Percentiles rank a stretch among this genome's conserved stretches.
These are phyloP conservation scores for Gambusia holbrooki DNA, from an alignment of 2,113 vertebrate genomes.

Conservation along the genomic window DNA sequence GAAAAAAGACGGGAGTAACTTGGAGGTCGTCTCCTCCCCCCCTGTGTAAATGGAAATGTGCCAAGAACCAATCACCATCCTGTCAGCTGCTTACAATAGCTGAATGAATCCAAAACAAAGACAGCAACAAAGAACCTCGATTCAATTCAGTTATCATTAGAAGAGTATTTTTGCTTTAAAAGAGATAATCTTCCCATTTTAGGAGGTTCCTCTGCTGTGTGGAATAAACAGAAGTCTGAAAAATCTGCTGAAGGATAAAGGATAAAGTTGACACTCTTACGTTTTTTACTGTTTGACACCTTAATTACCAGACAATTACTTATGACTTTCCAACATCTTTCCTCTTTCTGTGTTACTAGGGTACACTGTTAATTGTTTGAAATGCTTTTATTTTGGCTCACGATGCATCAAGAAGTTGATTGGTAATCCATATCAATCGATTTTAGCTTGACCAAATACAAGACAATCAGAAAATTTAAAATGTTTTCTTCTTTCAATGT, in stretches of 20 bases:
- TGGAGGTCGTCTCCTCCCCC: constrained; percentile 57
- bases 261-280: not conserved
- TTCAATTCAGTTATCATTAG: constrained; percentile 39
- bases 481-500: not conserved
- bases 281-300: not conserved
- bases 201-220: not conserved
- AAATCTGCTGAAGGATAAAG: not conserved
- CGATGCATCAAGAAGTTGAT: not conserved
- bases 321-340: not conserved
- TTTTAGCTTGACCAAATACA: not conserved
- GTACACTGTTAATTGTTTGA: not conserved
- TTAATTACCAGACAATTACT: not conserved
- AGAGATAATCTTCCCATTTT: constrained; percentile 23
- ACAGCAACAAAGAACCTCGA: constrained; percentile 40
- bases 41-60: constrained; percentile 63
- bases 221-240: not conserved
- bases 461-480: no score
- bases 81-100: constrained; percentile 65
- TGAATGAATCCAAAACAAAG: constrained; percentile 64
- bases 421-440: not conserved
- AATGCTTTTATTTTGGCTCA: not conserved
- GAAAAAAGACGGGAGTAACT: constrained; percentile 41
- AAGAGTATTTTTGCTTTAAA: constrained; percentile 14
- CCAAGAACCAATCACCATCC: constrained; percentile 61
- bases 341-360: not conserved